A percentile compares a stretch with the other conserved stretches of the same genome.
Evolutionary conservation across 2,113 vertebrate genomes (phyloP).

Genomic region (Nasalis larvatus): DNA sequence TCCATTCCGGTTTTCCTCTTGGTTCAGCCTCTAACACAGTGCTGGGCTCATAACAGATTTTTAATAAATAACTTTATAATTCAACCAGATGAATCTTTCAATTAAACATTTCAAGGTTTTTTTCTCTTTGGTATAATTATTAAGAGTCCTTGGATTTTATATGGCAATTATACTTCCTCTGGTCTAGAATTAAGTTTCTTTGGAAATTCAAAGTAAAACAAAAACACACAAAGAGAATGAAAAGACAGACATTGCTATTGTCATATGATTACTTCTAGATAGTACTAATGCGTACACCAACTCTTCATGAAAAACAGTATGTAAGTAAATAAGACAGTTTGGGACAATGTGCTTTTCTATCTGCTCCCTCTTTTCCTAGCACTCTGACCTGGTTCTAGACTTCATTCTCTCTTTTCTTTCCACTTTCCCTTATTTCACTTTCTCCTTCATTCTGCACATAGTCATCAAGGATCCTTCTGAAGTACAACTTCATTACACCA

Average conservation of each 20-base stretch:
- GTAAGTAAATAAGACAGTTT: neutral
- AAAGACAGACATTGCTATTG: neutral
- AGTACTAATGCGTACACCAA: neutral
- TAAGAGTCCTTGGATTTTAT: neutral
- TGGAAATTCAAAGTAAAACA: conserved; percentile 11
- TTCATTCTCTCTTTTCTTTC: neutral
- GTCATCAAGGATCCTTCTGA: neutral
- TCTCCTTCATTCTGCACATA: neutral
- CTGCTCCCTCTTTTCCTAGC: neutral
- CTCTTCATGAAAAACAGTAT: neutral
- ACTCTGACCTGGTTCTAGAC: neutral
- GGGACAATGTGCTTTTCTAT: neutral
- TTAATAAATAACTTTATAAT: neutral
- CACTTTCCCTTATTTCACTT: neutral
- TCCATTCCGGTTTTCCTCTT: neutral
- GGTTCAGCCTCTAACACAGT: neutral
- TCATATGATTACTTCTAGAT: neutral
- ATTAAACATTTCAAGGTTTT: neutral
- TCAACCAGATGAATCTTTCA: neutral
- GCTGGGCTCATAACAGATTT: neutral
- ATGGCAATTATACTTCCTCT: neutral
- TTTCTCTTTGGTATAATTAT: neutral
- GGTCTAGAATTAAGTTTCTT: neutral
- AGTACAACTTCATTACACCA: neutral
- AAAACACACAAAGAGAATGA: neutral